phyloP scores from a whole-genome alignment of 1,140 invertebrate genomes.

The Bombus turneri region DNA sequence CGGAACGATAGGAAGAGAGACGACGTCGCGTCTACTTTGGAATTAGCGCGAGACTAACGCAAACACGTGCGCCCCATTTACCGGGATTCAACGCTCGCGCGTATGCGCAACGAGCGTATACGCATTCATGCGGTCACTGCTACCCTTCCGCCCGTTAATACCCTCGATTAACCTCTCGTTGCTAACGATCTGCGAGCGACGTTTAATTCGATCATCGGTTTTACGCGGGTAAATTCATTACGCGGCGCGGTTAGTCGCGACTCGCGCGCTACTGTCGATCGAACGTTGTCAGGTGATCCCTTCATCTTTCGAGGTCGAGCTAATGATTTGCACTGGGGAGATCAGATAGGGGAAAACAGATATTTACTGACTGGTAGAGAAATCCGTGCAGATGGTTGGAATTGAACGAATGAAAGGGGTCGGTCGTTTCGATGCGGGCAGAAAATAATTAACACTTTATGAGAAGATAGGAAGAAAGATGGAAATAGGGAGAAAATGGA shows the following conservation, averaged over 20 bases:
- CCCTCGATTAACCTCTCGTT: constrained; percentile 45
- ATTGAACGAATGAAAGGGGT: too few relatives aligned
- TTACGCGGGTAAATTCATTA: constrained; percentile 35
- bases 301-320: not conserved
- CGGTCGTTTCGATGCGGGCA: too few relatives aligned
- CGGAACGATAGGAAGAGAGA: not conserved
- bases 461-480: too few relatives aligned
- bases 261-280: too few relatives aligned
- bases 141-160: constrained; percentile 18
- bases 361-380: too few relatives aligned
- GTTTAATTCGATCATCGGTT: constrained; percentile 50
- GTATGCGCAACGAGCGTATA: constrained; percentile 10
- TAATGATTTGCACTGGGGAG: not conserved
- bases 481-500: too few relatives aligned
- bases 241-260: not conserved
- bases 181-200: constrained; percentile 38
- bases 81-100: constrained; percentile 32
- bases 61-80: constrained; percentile 52
- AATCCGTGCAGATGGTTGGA: too few relatives aligned
- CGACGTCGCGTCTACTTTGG: not conserved
- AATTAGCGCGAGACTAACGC: constrained; percentile 44
- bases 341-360: too few relatives aligned
- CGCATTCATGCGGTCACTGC: not conserved
- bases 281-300: not conserved
- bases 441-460: too few relatives aligned